Evolutionary conservation across 2,888 invertebrate genomes (phyloP), one percentile per base, ranked within the genome.

Genomic region (Parnassius glacialis): DNA sequence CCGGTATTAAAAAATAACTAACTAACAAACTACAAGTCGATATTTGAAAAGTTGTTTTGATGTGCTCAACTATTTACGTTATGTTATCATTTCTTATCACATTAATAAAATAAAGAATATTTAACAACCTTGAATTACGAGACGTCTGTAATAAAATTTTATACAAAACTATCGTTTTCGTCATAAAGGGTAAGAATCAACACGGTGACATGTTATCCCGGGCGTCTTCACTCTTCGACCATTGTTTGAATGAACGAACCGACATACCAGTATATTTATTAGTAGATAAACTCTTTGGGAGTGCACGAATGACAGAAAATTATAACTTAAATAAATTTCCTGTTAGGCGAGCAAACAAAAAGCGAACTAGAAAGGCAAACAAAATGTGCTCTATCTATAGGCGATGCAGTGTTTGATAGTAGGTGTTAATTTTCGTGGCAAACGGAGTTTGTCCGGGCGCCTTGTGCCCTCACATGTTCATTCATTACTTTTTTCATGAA

Each of bases 321-420:
- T 89, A 88, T 86, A 85, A 84, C 84, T 85, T 79, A 85, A 90
- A 90, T 90, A 89, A 90, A 90, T 91, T 89, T 91, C 90, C 90
- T 88, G 90, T 88, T 85, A 81, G 79, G 67, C 71, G 65, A 75
- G 84, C 80, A 89, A 90, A 91, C 90, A 90, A 80, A 82, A 79
- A 74, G 79, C 79, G 82, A 87, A 86, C 82, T 78, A 74, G 84
- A 80, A 81, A 75, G 65, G 77, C 70, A 88, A 87, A 90, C 87
- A 87, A 72, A 82, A 69, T 80, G 75, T 76, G 79, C 80, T 79
- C 77, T 83, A 81, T 85, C 83, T 84, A 84, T 85, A 83, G 80
- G 77, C 83, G 78, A 85, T 85, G 83, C 75, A 76, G 81, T 80
- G 80, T 87, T 86, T 89, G 90, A 90, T 90, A 87, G 83, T 70